phyloP scores from a whole-genome alignment of 2,888 invertebrate species.

The Cephus pulcher region DNA sequence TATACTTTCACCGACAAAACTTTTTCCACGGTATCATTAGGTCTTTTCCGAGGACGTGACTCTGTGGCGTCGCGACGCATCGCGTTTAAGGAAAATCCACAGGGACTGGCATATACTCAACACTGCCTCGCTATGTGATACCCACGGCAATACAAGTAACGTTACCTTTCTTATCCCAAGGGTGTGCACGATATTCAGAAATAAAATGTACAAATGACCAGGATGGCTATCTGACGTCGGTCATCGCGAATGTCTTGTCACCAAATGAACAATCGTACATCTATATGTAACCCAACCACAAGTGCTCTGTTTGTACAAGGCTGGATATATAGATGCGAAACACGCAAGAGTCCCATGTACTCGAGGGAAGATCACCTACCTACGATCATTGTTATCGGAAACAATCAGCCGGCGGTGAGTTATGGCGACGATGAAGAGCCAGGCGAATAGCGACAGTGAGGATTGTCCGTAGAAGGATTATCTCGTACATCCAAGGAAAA shows the following conservation, averaged over 20 bases:
- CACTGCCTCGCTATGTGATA: not conserved
- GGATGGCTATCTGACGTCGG: not conserved
- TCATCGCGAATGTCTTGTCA: not conserved
- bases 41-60: not conserved
- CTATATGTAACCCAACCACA: not conserved
- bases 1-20: not conserved
- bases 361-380: not conserved
- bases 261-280: not conserved
- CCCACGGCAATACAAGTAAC: not conserved
- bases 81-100: not conserved
- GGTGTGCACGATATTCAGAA: not conserved
- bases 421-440: not conserved
- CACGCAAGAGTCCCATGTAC: not conserved
- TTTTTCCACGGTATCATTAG: not conserved
- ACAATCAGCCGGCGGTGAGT: not conserved
- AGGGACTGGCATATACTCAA: not conserved
- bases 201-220: not conserved
- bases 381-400: not conserved
- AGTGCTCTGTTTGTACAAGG: not conserved
- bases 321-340: not conserved
- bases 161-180: not conserved
- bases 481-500: not conserved
- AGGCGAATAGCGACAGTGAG: not conserved
- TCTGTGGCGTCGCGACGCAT: not conserved
- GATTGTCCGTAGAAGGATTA: not conserved